Conservation (phyloP, 2,888 invertebrate species). For the Ecliptopera silaceata region DNA sequence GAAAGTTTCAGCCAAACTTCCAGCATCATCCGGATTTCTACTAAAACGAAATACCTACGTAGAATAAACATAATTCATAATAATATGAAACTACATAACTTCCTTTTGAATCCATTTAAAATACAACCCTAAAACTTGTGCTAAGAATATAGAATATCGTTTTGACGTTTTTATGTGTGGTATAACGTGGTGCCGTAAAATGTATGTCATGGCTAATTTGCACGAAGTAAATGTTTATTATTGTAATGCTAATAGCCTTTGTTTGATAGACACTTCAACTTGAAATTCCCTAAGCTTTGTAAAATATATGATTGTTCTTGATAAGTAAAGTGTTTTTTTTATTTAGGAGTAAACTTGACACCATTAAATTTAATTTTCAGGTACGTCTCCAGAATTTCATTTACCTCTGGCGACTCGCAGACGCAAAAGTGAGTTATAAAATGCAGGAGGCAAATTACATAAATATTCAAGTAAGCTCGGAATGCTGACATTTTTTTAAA, state of each 20-base stretch:
- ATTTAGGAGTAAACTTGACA: not conserved
- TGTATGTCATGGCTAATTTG: slow-evolving; percentile 29
- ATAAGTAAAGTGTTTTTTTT: too few relatives aligned
- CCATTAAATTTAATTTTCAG: slow-evolving; percentile 23
- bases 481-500: slow-evolving; percentile 26
- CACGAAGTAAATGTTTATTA: slow-evolving; percentile 32
- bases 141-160: slow-evolving; percentile 5
- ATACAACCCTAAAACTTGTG: not conserved
- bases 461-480: slow-evolving; percentile 30
- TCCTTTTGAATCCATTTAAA: not conserved
- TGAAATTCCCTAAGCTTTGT: too few relatives aligned
- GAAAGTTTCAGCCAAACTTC: too few relatives aligned
- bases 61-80: too few relatives aligned
- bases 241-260: slow-evolving; percentile 27
- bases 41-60: too few relatives aligned
- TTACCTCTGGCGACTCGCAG: slow-evolving; percentile 15
- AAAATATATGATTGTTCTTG: too few relatives aligned
- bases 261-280: not conserved
- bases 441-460: slow-evolving; percentile 28
- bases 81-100: too few relatives aligned
- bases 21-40: too few relatives aligned
- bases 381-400: slow-evolving; percentile 17
- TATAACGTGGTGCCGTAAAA: slow-evolving; percentile 21
- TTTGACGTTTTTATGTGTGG: slow-evolving; percentile 17
- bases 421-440: slow-evolving; percentile 28